Conservation (phyloP, 2,888 invertebrate genomes). For the Microctonus brassicae region DNA sequence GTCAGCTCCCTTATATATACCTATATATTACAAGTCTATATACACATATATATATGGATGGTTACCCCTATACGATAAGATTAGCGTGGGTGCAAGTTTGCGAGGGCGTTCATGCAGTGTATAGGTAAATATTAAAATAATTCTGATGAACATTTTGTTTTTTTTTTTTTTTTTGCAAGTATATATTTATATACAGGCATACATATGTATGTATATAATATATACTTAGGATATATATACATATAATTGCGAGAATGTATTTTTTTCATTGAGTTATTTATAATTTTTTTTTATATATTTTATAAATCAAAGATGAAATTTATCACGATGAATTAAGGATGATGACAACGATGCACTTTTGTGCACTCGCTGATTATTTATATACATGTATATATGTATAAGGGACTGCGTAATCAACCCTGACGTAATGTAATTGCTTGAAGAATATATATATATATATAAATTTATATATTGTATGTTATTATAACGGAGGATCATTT, state of each 20-base stretch:
- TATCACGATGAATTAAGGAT: not conserved
- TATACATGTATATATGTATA: slow-evolving; percentile 24
- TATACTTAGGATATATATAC: too few species aligned
- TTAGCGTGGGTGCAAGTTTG: slow-evolving; percentile 43
- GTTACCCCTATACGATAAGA: not conserved
- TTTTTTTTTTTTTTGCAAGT: slow-evolving; percentile 18
- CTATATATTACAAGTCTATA: too few species aligned
- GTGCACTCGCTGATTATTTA: not conserved
- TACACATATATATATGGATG: slow-evolving; percentile 12
- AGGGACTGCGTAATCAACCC: slow-evolving; percentile 47
- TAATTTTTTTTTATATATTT: slow-evolving; percentile 17
- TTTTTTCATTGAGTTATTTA: slow-evolving; percentile 29
- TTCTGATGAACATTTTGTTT: slow-evolving; percentile 36
- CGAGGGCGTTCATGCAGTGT: slow-evolving; percentile 32
- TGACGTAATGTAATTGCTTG: slow-evolving; percentile 48
- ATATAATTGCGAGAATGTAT: too few species aligned
- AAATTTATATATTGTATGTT: too few species aligned
- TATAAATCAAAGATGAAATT: not conserved
- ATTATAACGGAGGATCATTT: slow-evolving; percentile 22
- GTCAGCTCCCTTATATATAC: slow-evolving; percentile 35
- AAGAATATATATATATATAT: not conserved
- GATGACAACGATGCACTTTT: not conserved
- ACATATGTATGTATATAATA: too few species aligned
- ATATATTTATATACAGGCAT: not conserved
- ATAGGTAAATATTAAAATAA: slow-evolving; percentile 33